phyloP scores from a whole-genome alignment of 1,140 invertebrate genomes.

The Belonocnema kinseyi region DNA sequence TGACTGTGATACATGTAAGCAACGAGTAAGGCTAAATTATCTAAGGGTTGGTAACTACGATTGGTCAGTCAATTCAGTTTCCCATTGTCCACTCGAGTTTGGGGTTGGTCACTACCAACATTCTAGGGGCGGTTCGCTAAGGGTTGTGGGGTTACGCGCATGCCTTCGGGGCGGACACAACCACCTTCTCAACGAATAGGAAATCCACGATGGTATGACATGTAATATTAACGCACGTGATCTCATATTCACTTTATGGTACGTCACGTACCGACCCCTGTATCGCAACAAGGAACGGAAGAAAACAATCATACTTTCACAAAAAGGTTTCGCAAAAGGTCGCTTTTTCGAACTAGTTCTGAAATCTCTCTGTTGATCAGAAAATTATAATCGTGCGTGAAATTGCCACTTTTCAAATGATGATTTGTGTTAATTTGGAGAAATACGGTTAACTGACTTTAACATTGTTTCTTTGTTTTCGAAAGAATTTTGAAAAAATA shows the following conservation, averaged over 20 bases:
- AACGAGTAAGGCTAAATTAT: constrained; percentile 8
- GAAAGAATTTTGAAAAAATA: too few relatives aligned
- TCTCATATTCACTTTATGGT: background rate
- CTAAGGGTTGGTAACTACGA: background rate
- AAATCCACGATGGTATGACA: constrained; percentile 11
- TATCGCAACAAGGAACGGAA: background rate
- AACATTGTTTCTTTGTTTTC: too few relatives aligned
- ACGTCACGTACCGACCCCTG: background rate
- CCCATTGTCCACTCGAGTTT: background rate
- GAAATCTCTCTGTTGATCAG: too few relatives aligned
- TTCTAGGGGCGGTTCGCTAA: constrained; percentile 9
- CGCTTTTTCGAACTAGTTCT: background rate
- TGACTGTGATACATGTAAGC: constrained; percentile 23
- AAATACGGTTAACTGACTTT: too few relatives aligned
- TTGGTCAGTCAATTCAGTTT: constrained; percentile 8
- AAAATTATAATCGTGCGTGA: background rate
- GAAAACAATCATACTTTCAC: constrained; percentile 3
- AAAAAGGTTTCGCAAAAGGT: background rate
- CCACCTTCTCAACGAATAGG: constrained; percentile 25
- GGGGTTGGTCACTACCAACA: constrained; percentile 12
- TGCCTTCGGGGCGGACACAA: constrained; percentile 20
- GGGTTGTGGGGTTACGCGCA: constrained; percentile 13
- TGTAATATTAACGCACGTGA: constrained; percentile 24
- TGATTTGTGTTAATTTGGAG: too few relatives aligned
- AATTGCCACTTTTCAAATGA: background rate